Conservation (phyloP, 2,797 vertebrate genomes). For the Gymnothorax reevesii region DNA sequence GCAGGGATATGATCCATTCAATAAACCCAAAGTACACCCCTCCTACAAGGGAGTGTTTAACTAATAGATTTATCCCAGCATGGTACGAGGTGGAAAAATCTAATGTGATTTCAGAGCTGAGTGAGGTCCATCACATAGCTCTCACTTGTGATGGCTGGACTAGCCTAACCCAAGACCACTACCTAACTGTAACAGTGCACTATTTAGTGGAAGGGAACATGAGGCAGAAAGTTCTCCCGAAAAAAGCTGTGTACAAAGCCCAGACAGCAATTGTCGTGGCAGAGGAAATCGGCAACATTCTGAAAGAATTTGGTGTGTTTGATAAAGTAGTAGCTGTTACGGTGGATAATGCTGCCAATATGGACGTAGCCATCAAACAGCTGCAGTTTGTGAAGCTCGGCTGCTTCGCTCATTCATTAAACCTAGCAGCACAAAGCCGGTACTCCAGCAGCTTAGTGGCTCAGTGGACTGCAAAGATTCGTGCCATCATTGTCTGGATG, state of each 20-base stretch:
- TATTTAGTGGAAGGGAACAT: neutral
- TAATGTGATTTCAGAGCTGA: constrained; percentile 6
- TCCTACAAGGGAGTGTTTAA: constrained; percentile 11
- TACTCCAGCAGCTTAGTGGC: neutral
- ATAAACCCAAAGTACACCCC: constrained; percentile 13
- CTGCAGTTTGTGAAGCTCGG: constrained; percentile 25
- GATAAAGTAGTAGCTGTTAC: constrained; percentile 19
- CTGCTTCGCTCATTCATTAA: no score
- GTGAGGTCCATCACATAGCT: neutral
- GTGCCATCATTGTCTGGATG: constrained; percentile 9
- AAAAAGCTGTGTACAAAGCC: no score
- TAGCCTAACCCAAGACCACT: constrained; percentile 21
- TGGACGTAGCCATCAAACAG: constrained; percentile 31
- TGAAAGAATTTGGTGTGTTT: no score
- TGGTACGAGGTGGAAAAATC: constrained; percentile 15
- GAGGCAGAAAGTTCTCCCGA: no score
- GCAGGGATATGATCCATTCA: constrained; percentile 3
- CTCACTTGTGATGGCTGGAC: constrained; percentile 14
- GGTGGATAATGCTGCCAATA: constrained; percentile 27
- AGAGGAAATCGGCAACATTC: no score
- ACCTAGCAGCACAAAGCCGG: constrained; percentile 6
- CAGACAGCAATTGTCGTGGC: no score
- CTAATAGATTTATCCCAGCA: neutral
- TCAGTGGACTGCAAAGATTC: constrained; percentile 15
- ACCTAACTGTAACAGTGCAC: constrained; percentile 18